Conservation (phyloP, 2,113 vertebrate species). For the Tympanuchus pallidicinctus region DNA sequence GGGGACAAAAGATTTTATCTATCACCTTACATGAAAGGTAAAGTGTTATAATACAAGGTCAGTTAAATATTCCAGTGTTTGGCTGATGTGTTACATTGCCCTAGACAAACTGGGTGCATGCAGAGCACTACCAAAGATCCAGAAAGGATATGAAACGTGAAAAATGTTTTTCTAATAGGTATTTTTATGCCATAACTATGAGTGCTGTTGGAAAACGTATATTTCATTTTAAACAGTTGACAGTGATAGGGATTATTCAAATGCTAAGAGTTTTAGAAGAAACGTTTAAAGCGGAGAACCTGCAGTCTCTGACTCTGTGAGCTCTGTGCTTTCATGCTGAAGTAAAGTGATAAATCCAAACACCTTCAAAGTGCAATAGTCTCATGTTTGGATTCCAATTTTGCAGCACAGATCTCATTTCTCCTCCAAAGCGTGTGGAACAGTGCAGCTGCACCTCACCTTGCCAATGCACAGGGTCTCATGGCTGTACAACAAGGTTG, state of each 20-base stretch:
- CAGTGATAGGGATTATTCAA: background rate
- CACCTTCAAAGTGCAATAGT: background rate
- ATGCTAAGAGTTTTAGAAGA: background rate
- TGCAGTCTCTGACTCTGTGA: background rate
- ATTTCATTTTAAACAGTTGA: background rate
- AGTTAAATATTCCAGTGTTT: background rate
- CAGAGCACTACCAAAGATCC: background rate
- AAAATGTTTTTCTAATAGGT: background rate
- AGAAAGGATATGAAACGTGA: background rate
- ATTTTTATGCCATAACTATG: conserved; percentile 4
- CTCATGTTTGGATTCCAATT: background rate
- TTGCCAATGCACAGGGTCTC: background rate
- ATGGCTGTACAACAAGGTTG: background rate
- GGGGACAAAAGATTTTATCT: background rate
- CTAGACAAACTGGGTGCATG: background rate
- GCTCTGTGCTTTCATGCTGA: background rate
- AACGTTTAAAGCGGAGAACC: background rate
- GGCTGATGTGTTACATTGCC: background rate
- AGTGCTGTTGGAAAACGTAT: accelerated
- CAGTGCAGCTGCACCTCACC: background rate
- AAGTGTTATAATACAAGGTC: background rate
- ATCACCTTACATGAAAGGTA: background rate
- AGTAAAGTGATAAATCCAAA: background rate
- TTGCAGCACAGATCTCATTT: background rate
- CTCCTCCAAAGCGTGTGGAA: background rate